phyloP scores from a whole-genome alignment of 1,140 invertebrate species.

The Megathymus violae region DNA sequence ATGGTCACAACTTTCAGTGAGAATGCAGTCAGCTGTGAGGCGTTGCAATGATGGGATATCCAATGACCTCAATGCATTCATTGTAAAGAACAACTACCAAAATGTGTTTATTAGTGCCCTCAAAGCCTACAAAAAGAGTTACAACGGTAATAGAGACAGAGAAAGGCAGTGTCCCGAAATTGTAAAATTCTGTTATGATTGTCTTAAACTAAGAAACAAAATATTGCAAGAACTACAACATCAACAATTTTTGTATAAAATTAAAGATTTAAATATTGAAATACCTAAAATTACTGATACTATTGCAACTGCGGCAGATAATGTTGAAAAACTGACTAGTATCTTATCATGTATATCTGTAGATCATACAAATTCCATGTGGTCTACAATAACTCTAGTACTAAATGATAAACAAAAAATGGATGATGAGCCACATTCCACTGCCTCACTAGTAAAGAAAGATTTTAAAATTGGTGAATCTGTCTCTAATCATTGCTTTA shows the following conservation, averaged over 20 bases:
- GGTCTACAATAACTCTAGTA: slow-evolving; percentile 68
- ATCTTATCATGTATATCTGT: slow-evolving; percentile 50
- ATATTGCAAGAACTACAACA: slow-evolving; percentile 66
- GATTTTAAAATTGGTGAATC: slow-evolving; percentile 72
- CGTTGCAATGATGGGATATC: slow-evolving; percentile 71
- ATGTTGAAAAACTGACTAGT: slow-evolving; percentile 60
- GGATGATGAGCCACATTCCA: too few relatives aligned
- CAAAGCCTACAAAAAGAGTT: slow-evolving; percentile 64
- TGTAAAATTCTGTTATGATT: slow-evolving; percentile 70
- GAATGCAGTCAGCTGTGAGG: slow-evolving; percentile 73
- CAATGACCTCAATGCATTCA: slow-evolving; percentile 67
- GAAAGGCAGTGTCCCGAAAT: slow-evolving; percentile 70
- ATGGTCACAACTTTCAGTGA: slow-evolving; percentile 66
- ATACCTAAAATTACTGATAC: slow-evolving; percentile 70
- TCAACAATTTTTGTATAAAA: slow-evolving; percentile 71
- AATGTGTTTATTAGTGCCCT: slow-evolving; percentile 57
- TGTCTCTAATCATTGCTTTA: slow-evolving; percentile 56
- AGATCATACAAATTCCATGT: slow-evolving; percentile 66
- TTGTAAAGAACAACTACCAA: slow-evolving; percentile 68
- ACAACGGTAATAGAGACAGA: slow-evolving; percentile 58
- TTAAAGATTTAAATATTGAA: slow-evolving; percentile 74
- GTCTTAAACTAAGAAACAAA: slow-evolving; percentile 74
- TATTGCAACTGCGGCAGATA: slow-evolving; percentile 64
- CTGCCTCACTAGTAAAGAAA: slow-evolving; percentile 71
- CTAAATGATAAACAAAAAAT: slow-evolving; percentile 59